Evolutionary conservation across 2,797 vertebrate genomes (phyloP).

Genomic region (Kryptopterus vitreolus): DNA sequence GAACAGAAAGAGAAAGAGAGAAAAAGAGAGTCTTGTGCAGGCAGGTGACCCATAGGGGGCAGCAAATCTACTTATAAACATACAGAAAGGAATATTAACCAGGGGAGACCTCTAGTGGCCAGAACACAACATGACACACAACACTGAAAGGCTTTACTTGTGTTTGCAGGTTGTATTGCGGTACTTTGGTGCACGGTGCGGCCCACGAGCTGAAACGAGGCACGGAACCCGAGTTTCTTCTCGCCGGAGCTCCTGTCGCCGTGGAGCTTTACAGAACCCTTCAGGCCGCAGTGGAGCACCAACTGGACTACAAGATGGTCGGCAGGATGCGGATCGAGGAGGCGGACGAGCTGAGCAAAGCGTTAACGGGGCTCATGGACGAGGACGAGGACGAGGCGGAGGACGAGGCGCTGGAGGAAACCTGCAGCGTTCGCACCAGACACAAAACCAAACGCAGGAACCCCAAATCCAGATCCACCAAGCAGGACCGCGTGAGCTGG

Average conservation of each 20-base stretch:
- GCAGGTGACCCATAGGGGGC: no score
- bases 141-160: background rate
- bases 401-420: background rate
- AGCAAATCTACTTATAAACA: no score
- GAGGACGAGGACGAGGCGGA: background rate
- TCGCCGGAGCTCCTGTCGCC: slow-evolving; percentile 56
- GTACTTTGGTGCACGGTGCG: slow-evolving; percentile 75
- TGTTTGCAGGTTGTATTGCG: slow-evolving; percentile 75
- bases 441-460: background rate
- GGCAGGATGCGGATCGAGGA: background rate
- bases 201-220: slow-evolving; percentile 61
- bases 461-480: background rate
- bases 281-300: slow-evolving; percentile 56
- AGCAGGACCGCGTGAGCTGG: background rate
- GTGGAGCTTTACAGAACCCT: slow-evolving; percentile 63
- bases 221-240: slow-evolving; percentile 58
- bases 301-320: slow-evolving; percentile 49
- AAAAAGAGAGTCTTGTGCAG: no score
- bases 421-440: slow-evolving; percentile 1
- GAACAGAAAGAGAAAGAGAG: no score
- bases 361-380: slow-evolving; percentile 52
- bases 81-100: no score
- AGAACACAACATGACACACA: background rate
- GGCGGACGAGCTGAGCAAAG: slow-evolving; percentile 49
- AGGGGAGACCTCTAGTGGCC: no score